Evolutionary conservation across 2,797 vertebrate genomes (phyloP), one percentile per base, ranked within the genome.

Genomic region (Sebastes variabilis): DNA sequence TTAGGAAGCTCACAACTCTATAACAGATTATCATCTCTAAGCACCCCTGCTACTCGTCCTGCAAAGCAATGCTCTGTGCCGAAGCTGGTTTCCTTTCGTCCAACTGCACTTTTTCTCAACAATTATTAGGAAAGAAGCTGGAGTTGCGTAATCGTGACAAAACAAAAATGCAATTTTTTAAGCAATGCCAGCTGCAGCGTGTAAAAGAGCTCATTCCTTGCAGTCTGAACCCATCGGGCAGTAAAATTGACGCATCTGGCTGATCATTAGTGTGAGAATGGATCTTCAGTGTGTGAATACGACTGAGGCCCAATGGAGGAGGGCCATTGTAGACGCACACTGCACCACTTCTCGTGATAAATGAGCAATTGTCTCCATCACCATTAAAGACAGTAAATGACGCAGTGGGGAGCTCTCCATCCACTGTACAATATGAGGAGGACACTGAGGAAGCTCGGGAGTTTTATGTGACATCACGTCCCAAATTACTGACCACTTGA

Each of bases 281-380:
- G 90, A 92, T 86, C 91, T 83, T 93, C 85, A 93, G 93, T 92
- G 89, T 92, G 83, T 87, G 90, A 89, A 75, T 72, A 32, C 70
- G 75, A 84, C 72, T 72, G 88, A 83, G 83, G 78, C 76, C 75
- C 85, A 82, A 36, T 84, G 83, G 83, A 83, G 78, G 6, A 7
- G 62, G 52, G 70, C 72, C 58, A 60, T 73, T 84, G 80, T 71
- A 32, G 60, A 76, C 68, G 42, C 83, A 83, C 83, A 89, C 87
- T 84, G 80, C 67, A 78, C 75, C 89, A 79, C 89, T 89, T 88
- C 86, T 87, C 42, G 9, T 79, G 83, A 94, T 90, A 90, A 92
- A 92, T 82, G 88, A 89, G 82, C 87, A 75, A 88, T 90, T 93
- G 93, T 94, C 83, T 91, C 88, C 49, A n/a, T 89, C 83, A 42